Base-by-base conservation (phyloP, 2,113 vertebrate species). In the Corythoichthys haematopterus region DNA sequence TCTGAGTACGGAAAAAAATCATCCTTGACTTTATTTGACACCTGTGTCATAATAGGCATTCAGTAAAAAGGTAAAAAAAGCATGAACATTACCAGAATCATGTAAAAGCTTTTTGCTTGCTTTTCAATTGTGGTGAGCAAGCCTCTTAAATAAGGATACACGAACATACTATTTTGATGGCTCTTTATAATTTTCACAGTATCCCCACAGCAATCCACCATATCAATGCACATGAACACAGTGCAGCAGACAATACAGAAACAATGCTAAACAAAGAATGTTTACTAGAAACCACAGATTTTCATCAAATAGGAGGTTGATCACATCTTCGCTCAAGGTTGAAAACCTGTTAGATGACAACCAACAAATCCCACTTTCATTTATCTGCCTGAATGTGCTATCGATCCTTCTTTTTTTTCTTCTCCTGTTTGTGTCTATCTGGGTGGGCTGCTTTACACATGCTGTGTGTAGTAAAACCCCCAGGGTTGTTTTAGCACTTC, bases 391-490 rank as follows among this genome's bases (percentile, higher is more conserved):
- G 12, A 56, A 79, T 80, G 70, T 64, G 40, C 61, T 85, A 84
- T 78, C 74, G 81, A 88, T 88, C 82, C 65, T 62, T 72, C 71
- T 69, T 66, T 62, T 72, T 71, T 68, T 77, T 69, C 61, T 15
- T 50, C 13, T 50, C 12, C 47, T 15, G 47, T 1, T 50, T 50
- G 14, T 16, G 47, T 50, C 13, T 50, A 50, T 12, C 47, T 50
- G 13, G 13, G 47, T 15, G 47, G 47, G 13, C 47, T 50, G 14
- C 47, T 50, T 50, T 50, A 50, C 13, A 50, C 14, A 50, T 50
- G 13, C 14, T 12, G 13, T 15, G 47, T 50, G 47, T 4, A 50
- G 47, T 50, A 4, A 2, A 50, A 14, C 14, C 40, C 40, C 9
- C 6, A 43, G 40, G 40, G 40, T 43, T 43, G 40, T 50, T 15